Conservation (phyloP, 2,888 invertebrate species). For the Digitonthophagus gazella region DNA sequence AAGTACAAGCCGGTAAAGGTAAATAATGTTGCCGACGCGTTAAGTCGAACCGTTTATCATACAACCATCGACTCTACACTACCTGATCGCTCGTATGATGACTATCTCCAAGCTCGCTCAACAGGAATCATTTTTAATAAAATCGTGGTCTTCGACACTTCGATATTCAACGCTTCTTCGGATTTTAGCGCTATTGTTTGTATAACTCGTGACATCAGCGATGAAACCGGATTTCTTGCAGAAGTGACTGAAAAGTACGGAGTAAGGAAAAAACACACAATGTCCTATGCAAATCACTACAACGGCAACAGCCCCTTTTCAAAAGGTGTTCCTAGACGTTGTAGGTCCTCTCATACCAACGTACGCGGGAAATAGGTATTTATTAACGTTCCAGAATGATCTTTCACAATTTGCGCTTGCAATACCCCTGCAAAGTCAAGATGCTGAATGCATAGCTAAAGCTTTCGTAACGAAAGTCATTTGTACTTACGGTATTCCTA, state of each 20-base stretch:
- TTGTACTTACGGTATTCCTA: slow-evolving; percentile 37
- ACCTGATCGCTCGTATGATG: too few species aligned
- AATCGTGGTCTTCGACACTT: neutral
- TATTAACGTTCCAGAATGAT: too few species aligned
- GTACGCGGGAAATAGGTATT: slow-evolving; percentile 35
- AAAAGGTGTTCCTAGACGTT: slow-evolving; percentile 39
- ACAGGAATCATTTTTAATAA: neutral
- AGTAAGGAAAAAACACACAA: slow-evolving; percentile 26
- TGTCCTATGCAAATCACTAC: slow-evolving; percentile 42
- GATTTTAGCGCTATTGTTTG: neutral
- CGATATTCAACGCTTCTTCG: neutral
- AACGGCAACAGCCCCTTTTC: slow-evolving; percentile 37
- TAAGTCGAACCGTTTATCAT: neutral
- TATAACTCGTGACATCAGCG: neutral
- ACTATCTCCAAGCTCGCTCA: neutral
- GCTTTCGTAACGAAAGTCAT: slow-evolving; percentile 33
- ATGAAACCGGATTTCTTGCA: neutral
- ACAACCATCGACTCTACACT: too few species aligned
- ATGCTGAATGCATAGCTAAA: slow-evolving; percentile 34
- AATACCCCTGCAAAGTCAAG: slow-evolving; percentile 30
- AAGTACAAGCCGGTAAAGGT: neutral
- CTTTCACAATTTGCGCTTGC: slow-evolving; percentile 18
- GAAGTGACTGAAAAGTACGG: neutral
- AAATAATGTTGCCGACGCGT: slow-evolving; percentile 3
- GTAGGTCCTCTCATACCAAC: slow-evolving; percentile 39